Conservation (phyloP, 2,797 vertebrate genomes). For the Myotis findleyi region DNA sequence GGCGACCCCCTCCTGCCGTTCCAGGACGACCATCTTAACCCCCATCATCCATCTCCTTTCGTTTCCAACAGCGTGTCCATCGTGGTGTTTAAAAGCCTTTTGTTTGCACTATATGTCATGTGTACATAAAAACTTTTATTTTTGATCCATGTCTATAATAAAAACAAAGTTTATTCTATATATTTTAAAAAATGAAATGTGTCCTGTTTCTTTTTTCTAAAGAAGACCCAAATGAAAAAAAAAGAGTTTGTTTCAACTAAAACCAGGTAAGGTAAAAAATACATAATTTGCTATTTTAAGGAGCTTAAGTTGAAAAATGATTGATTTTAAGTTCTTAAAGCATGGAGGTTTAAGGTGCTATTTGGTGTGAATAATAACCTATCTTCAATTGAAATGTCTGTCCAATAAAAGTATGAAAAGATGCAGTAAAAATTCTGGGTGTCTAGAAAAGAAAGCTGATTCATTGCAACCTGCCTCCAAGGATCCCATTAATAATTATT, state of each 20-base stretch:
- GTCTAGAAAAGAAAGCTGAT: not conserved
- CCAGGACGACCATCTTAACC: constrained; percentile 86
- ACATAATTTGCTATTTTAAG: not conserved
- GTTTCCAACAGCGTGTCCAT: constrained; percentile 52
- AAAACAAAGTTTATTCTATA: constrained; percentile 83
- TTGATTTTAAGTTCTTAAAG: constrained; percentile 9
- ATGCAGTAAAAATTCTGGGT: not conserved
- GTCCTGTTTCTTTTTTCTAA: constrained; percentile 68
- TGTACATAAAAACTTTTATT: constrained; percentile 87
- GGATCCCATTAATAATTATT: constrained; percentile 18
- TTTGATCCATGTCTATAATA: constrained; percentile 82
- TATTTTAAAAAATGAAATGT: constrained; percentile 30
- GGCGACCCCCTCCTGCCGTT: constrained; percentile 86
- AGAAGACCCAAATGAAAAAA: constrained; percentile 29
- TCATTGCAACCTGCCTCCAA: not conserved
- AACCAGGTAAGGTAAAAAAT: constrained; percentile 42
- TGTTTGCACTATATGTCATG: constrained; percentile 79
- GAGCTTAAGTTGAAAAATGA: not conserved
- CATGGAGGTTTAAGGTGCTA: not conserved
- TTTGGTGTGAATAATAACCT: not conserved
- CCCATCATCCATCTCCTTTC: constrained; percentile 73
- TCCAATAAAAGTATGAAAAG: not conserved
- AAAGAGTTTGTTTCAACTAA: not conserved
- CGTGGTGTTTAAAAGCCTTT: constrained; percentile 64
- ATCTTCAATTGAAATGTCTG: not conserved